Base-by-base conservation (phyloP, 2,797 vertebrate species). In the Mastacembelus armatus region DNA sequence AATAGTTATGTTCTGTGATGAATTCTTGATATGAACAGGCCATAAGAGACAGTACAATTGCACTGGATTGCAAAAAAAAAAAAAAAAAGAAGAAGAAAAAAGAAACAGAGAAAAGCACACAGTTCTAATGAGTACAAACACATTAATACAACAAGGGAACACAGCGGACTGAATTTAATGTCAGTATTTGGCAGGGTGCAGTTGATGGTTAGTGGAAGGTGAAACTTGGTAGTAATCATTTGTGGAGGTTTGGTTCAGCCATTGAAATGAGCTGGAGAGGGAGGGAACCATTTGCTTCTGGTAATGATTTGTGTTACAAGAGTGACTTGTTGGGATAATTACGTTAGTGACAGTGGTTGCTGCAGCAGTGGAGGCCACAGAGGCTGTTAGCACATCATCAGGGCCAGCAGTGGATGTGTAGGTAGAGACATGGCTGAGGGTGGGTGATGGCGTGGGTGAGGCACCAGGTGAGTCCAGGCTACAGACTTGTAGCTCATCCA, bases 361-460 rank as follows among this genome's bases (percentile, higher is more conserved):
- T 83, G 92, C 90, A 82, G 88, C 90, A 82, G 93, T 89, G 93
- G 93, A 87, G 83, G 83, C 82, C 85, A 74, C 77, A 81, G 74
- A 74, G 78, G 88, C 62, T 81, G 90, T 91, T 91, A 92, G 90
- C 84, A 29, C 84, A 69, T 91, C 88, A 49, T 91, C 89, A 38
- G 68, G 77, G 80, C 87, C 88, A 72, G 85, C 83, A 60, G 85
- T 81, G 80, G 91, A 87, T 62, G 88, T 88, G 85, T 89, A 93
- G 90, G 91, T 78, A 72, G 95, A 96, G 89, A 92, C 92, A 83
- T 93, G 94, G 94, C 94, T 96, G 94, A 94, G 87, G 74, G 95
- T 94, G 83, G 96, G 95, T 89, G 95, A 96, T 42, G 95, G 96
- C 47, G 95, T 96, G 88, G 94, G 94, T 65, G 95, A 95, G 87